Evolutionary conservation across 2,797 vertebrate species (phyloP), one percentile per base, ranked within the genome.

Genomic region (Hafferia zeledoni): DNA sequence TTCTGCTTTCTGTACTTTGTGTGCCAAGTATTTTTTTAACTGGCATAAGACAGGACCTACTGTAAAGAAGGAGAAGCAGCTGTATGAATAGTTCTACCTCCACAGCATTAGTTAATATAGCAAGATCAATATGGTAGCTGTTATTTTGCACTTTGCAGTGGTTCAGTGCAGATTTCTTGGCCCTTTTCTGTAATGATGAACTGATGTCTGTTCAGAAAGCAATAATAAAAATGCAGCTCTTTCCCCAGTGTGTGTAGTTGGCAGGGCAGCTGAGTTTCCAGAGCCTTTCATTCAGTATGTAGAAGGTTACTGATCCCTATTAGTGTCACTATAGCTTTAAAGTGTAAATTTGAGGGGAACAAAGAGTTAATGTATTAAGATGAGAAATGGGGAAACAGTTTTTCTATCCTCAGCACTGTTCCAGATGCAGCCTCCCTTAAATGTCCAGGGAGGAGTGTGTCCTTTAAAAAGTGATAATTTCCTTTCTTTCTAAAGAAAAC

Each of bases 261-360:
- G 64, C 89, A 93, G 81, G 75, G 84, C 56, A 83, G 72, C 39
- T 85, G 44, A 31, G 68, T 89, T 93, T 92, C 61, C 68, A 94
- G 81, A 85, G 71, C 3, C 0, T 55, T 85, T 72, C 72, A 68
- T 85, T 80, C 65, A 72, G 53, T 17, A 18, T 41, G 11, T 39
- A 2, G 12, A 50, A 53, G 43, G 43, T 65, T 33, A 46, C 33
- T 67, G 49, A 61, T 83, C 18, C 31, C 47, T 27, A 5, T 56
- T 52, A 64, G 44, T 43, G 30, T 70, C 75, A 72, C 11, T 43
- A 18, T 30, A 78, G 64, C 72, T 92, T 70, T 91, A 25, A 75
- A 91, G 69, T 83, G 49, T 61, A 71, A 85, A 71, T 83, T 63
- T 49, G 57, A 69, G 63, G 61, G 50, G 49, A 91, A 59, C 28